Percentiles rank a stretch among this genome's conserved stretches.
These are phyloP conservation scores for Ceriagrion tenellum DNA, from an alignment of 2,888 invertebrate genomes.

Conservation along the genomic window DNA sequence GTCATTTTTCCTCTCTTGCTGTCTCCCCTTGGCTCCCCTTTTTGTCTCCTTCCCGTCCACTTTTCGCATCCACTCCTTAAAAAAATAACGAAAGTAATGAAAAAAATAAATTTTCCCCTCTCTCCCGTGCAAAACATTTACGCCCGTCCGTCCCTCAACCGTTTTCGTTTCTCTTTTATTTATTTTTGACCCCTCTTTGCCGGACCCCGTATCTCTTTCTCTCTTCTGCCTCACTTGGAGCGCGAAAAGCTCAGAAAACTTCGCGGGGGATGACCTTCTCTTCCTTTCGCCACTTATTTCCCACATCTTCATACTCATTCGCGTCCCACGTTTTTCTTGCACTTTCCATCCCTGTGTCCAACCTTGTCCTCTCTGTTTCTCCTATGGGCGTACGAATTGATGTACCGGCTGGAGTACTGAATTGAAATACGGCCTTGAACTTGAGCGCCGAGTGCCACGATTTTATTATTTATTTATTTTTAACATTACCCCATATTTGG, in stretches of 20 bases:
- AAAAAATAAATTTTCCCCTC: neutral
- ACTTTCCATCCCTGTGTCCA: neutral
- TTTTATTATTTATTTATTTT: too few relatives aligned
- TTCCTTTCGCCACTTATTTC: neutral
- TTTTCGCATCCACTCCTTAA: neutral
- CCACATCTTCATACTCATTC: neutral
- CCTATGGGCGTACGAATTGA: too few relatives aligned
- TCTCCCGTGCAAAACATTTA: neutral
- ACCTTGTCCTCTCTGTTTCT: too few relatives aligned
- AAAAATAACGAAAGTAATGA: neutral
- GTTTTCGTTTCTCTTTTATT: neutral
- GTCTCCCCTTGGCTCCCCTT: neutral
- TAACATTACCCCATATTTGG: too few relatives aligned
- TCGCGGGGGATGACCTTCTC: too few relatives aligned
- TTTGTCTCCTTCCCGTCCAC: neutral
- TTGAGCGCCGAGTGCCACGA: too few relatives aligned
- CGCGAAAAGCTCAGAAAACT: too few relatives aligned
- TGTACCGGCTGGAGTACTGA: too few relatives aligned
- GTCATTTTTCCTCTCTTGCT: slow-evolving; percentile 1
- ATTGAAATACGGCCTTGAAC: too few relatives aligned
- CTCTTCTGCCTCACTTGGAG: neutral
- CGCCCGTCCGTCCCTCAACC: neutral
- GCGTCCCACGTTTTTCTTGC: neutral
- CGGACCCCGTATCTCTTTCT: neutral
- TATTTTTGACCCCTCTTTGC: neutral